phyloP scores from a whole-genome alignment of 2,797 vertebrate species.

The Betta splendens region DNA sequence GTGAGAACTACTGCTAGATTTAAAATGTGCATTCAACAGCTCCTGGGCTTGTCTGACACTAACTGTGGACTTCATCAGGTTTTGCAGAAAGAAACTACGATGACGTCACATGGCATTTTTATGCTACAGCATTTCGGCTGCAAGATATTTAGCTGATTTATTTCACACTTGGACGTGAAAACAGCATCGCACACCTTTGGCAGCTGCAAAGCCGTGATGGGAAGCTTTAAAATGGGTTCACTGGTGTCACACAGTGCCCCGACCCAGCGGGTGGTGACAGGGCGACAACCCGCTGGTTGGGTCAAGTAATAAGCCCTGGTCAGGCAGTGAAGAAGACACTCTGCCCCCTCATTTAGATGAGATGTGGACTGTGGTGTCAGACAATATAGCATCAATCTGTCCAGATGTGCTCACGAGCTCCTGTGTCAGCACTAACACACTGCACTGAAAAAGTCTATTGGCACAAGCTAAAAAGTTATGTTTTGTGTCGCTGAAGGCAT shows the following conservation, averaged over 20 bases:
- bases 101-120: no score
- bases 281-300: constrained; percentile 52
- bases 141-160: not conserved
- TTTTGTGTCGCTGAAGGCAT: no score
- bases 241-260: not conserved
- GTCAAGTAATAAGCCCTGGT: constrained; percentile 61
- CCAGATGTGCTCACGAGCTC: no score
- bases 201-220: not conserved
- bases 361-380: constrained; percentile 4
- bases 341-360: constrained; percentile 23
- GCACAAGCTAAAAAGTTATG: not conserved
- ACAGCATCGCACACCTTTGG: not conserved
- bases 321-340: constrained; percentile 37
- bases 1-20: not conserved
- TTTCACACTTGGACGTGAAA: constrained; percentile 2
- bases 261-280: constrained; percentile 43
- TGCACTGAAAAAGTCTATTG: not conserved
- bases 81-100: no score
- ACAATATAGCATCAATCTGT: no score
- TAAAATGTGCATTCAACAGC: not conserved
- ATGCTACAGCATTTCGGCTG: no score
- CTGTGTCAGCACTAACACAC: no score
- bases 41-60: not conserved
- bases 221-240: constrained; percentile 26
- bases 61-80: not conserved